Conservation (phyloP, 2,888 invertebrate genomes). For the Brachyptera risi region DNA sequence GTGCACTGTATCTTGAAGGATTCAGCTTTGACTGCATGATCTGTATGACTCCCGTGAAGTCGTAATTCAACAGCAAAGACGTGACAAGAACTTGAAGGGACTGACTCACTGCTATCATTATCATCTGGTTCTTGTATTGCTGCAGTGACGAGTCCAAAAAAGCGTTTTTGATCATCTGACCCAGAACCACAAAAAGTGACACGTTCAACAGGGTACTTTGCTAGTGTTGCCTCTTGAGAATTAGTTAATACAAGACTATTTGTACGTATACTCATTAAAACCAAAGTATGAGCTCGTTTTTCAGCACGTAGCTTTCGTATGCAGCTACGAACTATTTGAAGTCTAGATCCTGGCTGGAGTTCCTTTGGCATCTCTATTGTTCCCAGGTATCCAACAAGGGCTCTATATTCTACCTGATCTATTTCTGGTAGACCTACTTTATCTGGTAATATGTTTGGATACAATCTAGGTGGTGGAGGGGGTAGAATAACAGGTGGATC, state of each 20-base stretch:
- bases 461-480: conserved; percentile 37
- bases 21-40: conserved; percentile 74
- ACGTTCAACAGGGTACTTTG: conserved; percentile 80
- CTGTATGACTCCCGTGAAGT: conserved; percentile 67
- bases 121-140: conserved; percentile 45
- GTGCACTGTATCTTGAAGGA: conserved; percentile 78
- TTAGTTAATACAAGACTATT: conserved; percentile 76
- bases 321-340: conserved; percentile 73
- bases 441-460: too few species aligned
- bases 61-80: conserved; percentile 91
- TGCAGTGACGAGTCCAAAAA: conserved; percentile 89
- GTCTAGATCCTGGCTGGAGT: conserved; percentile 66
- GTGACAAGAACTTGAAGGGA: conserved; percentile 85
- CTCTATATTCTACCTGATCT: conserved; percentile 25
- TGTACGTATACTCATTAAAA: conserved; percentile 78
- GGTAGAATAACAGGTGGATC: conserved; percentile 41
- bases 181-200: conserved; percentile 87
- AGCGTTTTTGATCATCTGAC: conserved; percentile 84
- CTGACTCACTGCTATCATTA: conserved; percentile 45
- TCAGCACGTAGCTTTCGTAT: conserved; percentile 86
- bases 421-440: too few species aligned
- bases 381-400: conserved; percentile 87
- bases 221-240: conserved; percentile 71
- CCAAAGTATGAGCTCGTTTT: conserved; percentile 78
- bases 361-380: conserved; percentile 94